Conservation (phyloP, 2,888 invertebrate species). For the Anthoptus insignis region DNA sequence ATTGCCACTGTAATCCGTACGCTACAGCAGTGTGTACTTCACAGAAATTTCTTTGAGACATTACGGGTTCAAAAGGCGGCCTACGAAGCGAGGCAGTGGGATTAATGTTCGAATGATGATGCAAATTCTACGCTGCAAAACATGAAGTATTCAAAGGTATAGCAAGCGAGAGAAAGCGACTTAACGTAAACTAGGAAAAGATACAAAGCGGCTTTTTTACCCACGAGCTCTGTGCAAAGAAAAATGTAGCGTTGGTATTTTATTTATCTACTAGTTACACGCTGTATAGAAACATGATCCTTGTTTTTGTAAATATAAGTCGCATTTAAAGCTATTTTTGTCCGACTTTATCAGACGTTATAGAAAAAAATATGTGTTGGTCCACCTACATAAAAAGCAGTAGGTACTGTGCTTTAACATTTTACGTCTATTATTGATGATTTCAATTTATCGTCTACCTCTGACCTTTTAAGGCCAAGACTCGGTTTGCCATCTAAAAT, state of each 20-base stretch:
- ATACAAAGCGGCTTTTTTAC: conserved; percentile 2
- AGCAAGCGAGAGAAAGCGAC: neutral
- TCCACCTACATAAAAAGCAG: too few species aligned
- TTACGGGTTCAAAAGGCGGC: conserved; percentile 28
- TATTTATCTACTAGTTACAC: neutral
- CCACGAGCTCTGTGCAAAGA: neutral
- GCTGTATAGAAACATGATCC: neutral
- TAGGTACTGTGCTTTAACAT: too few species aligned
- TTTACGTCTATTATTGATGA: too few species aligned
- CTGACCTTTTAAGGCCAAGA: too few species aligned
- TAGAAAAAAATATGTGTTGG: too few species aligned
- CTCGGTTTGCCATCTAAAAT: too few species aligned
- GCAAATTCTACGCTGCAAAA: conserved; percentile 24
- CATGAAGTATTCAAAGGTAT: conserved; percentile 9
- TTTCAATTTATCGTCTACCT: too few species aligned
- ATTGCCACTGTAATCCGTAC: neutral
- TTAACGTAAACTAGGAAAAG: conserved; percentile 3
- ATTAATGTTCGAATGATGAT: conserved; percentile 37
- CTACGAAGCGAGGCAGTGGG: conserved; percentile 27
- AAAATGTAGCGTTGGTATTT: neutral
- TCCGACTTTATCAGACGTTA: too few species aligned
- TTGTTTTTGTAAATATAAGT: too few species aligned
- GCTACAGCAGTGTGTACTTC: conserved; percentile 8
- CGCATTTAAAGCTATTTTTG: too few species aligned
- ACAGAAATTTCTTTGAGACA: conserved; percentile 31